These are phyloP conservation scores for Spodoptera littoralis DNA, from an alignment of 2,888 invertebrate species.

Conservation along the genomic window DNA sequence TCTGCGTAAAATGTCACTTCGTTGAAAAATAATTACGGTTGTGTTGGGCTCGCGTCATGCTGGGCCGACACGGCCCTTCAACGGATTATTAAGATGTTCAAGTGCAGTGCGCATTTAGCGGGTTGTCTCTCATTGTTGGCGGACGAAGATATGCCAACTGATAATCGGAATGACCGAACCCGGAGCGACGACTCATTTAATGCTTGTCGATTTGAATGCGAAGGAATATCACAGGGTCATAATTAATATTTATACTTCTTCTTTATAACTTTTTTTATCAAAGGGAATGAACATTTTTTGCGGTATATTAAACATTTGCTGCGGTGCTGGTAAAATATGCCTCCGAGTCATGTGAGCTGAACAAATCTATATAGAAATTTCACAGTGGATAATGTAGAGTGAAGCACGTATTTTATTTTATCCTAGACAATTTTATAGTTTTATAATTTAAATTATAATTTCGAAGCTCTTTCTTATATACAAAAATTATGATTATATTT, in stretches of 20 bases:
- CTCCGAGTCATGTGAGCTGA: constrained; percentile 5
- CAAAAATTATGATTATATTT: constrained; percentile 53
- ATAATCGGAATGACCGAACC: constrained; percentile 78
- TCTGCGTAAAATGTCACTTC: constrained; percentile 79
- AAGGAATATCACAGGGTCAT: constrained; percentile 54
- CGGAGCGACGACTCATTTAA: constrained; percentile 82
- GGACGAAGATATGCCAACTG: constrained; percentile 77
- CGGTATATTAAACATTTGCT: constrained; percentile 17
- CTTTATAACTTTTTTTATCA: constrained; percentile 31
- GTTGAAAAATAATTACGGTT: constrained; percentile 83
- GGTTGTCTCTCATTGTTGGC: constrained; percentile 78
- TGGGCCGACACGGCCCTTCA: constrained; percentile 83
- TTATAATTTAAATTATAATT: constrained; percentile 44
- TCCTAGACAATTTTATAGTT: constrained; percentile 31
- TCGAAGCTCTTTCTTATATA: constrained; percentile 31
- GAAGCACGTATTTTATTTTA: constrained; percentile 33
- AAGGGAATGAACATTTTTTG: constrained; percentile 8
- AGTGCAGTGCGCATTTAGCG: constrained; percentile 72
- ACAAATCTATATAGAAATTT: constrained; percentile 19
- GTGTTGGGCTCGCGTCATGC: constrained; percentile 80
- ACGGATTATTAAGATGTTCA: constrained; percentile 85
- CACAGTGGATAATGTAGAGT: constrained; percentile 18
- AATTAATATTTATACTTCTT: constrained; percentile 59
- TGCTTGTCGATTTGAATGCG: constrained; percentile 81
- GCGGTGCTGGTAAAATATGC: constrained; percentile 4